phyloP scores from a whole-genome alignment of 2,113 vertebrate genomes.

The Grammomys dolichurus region DNA sequence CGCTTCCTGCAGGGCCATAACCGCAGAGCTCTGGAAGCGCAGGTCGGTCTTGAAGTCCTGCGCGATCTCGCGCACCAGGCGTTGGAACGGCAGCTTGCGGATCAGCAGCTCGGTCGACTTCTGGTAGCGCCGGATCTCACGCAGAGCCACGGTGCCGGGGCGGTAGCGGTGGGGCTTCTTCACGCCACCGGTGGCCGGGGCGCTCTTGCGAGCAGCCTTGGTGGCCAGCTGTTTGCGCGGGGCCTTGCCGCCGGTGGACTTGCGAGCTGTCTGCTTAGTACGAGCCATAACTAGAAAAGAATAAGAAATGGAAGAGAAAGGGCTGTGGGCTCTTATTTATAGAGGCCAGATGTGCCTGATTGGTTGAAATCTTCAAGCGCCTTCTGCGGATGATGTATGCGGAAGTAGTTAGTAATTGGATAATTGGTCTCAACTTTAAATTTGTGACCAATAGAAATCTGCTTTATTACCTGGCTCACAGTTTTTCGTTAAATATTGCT shows the following conservation, averaged over 20 bases:
- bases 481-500: neutral
- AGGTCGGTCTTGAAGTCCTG: no score
- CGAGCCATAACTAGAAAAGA: rapidly evolving
- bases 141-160: no score
- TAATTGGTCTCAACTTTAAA: neutral
- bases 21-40: no score
- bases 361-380: neutral
- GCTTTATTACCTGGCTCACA: rapidly evolving
- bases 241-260: conserved; percentile 44
- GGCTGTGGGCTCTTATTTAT: neutral
- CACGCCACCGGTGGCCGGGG: no score
- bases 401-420: neutral
- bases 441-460: neutral
- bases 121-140: no score
- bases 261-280: neutral
- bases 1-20: no score
- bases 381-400: neutral
- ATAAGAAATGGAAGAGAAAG: rapidly evolving
- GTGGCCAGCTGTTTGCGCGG: no score
- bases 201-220: no score
- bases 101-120: no score
- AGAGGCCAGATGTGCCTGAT: neutral
- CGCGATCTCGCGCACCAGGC: no score
- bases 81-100: no score
- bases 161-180: no score